Percentiles rank a stretch among this genome's conserved stretches.
Conservation (phyloP, 2,113 vertebrate species). For the zebrafish (Danio rerio) region DNA sequence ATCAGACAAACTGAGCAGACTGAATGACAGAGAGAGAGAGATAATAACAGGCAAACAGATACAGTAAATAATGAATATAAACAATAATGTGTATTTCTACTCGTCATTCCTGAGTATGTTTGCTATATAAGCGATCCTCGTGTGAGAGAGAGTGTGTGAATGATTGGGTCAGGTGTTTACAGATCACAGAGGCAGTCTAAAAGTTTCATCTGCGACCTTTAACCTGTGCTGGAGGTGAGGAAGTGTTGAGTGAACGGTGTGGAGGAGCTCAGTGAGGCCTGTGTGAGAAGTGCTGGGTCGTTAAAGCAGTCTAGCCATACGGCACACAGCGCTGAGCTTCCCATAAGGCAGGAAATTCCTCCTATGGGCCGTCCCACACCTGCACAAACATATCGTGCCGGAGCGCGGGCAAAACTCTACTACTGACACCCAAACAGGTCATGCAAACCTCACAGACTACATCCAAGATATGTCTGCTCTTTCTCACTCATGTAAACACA, state of each 20-base stretch:
- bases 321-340: conserved; percentile 59
- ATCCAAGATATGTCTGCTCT: conserved; percentile 20
- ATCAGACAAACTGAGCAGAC: too few relatives aligned
- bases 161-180: conserved; percentile 13
- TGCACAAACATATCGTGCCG: conserved; percentile 77
- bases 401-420: conserved; percentile 60
- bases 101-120: background rate
- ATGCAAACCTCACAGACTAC: conserved; percentile 40
- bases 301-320: conserved; percentile 29
- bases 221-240: conserved; percentile 29
- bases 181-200: conserved; percentile 25
- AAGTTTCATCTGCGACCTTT: conserved; percentile 32
- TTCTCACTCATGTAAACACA: conserved; percentile 18
- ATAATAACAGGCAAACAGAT: too few relatives aligned
- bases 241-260: background rate
- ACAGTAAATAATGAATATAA: too few relatives aligned
- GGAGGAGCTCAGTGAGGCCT: conserved; percentile 15
- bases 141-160: background rate
- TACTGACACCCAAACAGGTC: conserved; percentile 70
- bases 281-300: conserved; percentile 37
- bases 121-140: background rate
- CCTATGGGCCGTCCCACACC: conserved; percentile 78
- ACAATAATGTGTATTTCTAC: too few relatives aligned
- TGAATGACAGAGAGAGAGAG: too few relatives aligned
- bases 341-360: conserved; percentile 81